These are phyloP conservation scores for Bovichtus diacanthus DNA, from an alignment of 2,797 vertebrate genomes.

Conservation along the genomic window DNA sequence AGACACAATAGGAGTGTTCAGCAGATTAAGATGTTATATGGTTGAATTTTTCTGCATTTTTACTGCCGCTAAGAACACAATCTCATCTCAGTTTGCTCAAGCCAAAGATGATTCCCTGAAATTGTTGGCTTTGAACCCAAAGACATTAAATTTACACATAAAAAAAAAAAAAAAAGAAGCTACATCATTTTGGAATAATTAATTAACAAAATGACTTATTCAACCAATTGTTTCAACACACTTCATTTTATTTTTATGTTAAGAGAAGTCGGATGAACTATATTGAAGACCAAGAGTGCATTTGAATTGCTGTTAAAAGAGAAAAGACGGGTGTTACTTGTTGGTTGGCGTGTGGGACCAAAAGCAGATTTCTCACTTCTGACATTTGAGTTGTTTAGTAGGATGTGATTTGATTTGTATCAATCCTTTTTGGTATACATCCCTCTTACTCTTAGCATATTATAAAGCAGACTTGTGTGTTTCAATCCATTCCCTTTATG, in stretches of 20 bases:
- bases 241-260: not conserved
- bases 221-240: not conserved
- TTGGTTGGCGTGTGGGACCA: no score
- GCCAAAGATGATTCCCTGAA: not conserved
- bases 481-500: no score
- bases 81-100: no score
- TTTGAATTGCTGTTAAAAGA: not conserved
- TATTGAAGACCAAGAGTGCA: not conserved
- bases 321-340: not conserved
- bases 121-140: not conserved
- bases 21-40: slow-evolving; percentile 15
- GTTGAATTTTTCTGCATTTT: slow-evolving; percentile 20
- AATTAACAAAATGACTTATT: not conserved
- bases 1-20: slow-evolving; percentile 17
- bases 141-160: not conserved
- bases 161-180: no score
- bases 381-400: no score
- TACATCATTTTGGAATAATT: not conserved
- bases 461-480: no score
- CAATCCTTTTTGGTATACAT: no score
- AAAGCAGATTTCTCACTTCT: not conserved
- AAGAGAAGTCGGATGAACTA: not conserved
- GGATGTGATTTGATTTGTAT: no score
- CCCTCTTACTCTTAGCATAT: no score
- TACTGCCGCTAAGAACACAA: not conserved